Evolutionary conservation across 2,888 invertebrate species (phyloP).

Genomic region (Troglohyphantes excavatus): DNA sequence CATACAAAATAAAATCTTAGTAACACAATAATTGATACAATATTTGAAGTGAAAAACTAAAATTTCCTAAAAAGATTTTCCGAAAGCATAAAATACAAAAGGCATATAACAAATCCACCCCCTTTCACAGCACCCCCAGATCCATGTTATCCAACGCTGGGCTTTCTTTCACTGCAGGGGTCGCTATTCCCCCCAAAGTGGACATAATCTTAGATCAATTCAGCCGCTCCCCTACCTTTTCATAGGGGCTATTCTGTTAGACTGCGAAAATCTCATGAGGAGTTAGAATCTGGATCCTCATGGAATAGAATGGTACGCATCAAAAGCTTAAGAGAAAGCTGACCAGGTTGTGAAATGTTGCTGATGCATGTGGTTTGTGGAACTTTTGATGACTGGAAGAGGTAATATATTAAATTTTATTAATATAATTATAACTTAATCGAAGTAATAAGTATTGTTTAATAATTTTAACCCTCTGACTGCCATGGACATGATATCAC

Average conservation of each 20-base stretch:
- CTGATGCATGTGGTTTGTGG: no score
- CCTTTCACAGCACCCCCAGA: not conserved
- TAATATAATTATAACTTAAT: no score
- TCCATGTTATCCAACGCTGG: not conserved
- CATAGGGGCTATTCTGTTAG: conserved; percentile 24
- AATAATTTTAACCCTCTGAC: no score
- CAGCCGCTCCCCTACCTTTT: conserved; percentile 34
- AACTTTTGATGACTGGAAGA: not conserved
- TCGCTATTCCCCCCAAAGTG: conserved; percentile 43
- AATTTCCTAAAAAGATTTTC: no score
- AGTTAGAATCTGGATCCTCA: not conserved
- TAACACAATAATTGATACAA: no score
- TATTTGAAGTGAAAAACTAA: no score
- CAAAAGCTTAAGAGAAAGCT: not conserved
- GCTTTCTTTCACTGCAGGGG: conserved; percentile 23
- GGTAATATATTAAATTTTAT: not conserved
- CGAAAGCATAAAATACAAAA: not conserved
- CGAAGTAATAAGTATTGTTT: no score
- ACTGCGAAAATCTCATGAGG: conserved; percentile 28
- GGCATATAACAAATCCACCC: not conserved
- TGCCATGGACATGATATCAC: no score
- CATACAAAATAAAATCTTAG: no score
- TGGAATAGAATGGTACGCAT: not conserved
- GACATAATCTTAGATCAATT: conserved; percentile 62
- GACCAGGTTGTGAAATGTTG: not conserved